Base-by-base conservation (phyloP, 2,888 invertebrate genomes). In the Hemicrepidius hirtus region DNA sequence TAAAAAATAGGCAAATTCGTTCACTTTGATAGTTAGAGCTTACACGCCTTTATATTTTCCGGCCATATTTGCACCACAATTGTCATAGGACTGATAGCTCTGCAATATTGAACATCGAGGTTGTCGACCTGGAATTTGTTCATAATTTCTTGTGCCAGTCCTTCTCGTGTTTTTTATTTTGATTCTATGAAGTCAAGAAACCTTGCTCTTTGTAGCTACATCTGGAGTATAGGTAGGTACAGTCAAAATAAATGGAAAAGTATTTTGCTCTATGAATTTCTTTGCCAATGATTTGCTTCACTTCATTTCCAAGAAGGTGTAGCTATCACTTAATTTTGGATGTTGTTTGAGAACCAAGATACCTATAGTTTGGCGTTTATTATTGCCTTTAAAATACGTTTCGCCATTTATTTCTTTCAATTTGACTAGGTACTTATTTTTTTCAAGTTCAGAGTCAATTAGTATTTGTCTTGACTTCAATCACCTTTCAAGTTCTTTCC, bases 181-280 rank as follows among this genome's bases (percentile, higher is more conserved):
- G n/a, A n/a, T 57, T 57, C 57, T 28, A 28, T 32, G 28, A 57
- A 67, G 57, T 67, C 55, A 12, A 53, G 32, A 67, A 41, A 41
- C 40, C 50, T 40, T 57, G 67, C 44, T 67, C 67, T 67, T 12
- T 40, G 20, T 67, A 57, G n/a, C 55, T n/a, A 4, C 37, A 41
- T 57, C 67, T 41, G 67, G 57, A 57, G 67, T 67, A 41, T n/a
- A n/a, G n/a, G n/a, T n/a, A n/a, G n/a, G n/a, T n/a, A n/a, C 67
- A 67, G 13, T 67, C 67, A 18, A 57, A 57, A 20, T 7, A 57
- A 57, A 7, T 57, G 7, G 57, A 28, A 57, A 28, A 28, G n/a
- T n/a, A n/a, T n/a, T n/a, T n/a, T n/a, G n/a, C n/a, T n/a, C n/a
- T n/a, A n/a, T n/a, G n/a, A n/a, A n/a, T n/a, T n/a, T n/a, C n/a